Evolutionary conservation across 2,797 vertebrate genomes (phyloP), one percentile per base, ranked within the genome.

Genomic region (Parauchenoglanis ngamensis): DNA sequence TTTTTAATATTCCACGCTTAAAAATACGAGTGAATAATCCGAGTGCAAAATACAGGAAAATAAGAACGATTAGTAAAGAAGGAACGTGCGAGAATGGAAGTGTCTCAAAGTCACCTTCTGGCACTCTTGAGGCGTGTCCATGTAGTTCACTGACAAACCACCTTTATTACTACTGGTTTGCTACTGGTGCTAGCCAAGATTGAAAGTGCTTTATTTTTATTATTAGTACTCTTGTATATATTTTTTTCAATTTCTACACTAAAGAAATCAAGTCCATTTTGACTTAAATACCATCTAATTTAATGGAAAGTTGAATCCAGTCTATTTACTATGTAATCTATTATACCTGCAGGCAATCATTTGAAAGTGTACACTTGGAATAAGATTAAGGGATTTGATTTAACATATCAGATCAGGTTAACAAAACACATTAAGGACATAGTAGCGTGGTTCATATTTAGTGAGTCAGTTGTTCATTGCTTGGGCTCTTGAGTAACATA

Each of bases 71-170:
- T 67, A 35, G 10, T 31, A 49, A 59, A 31, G 40, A n/a, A 44
- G 7, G 23, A 13, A 56, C 35, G 73, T 59, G 70, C 70, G 52
- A 72, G 49, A 78, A 44, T 59, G 49, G 86, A 80, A 78, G 92
- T 21, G 75, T 57, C 90, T 94, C 94, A 95, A 95, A 94, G 95
- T 96, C 94, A 96, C 94, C 95, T 96, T 96, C 94, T 93, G 87
- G 80, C 68, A 76, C 83, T 86, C 80, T 82, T 46, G 23, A 35
- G 89, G 85, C 57, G 89, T 93, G 90, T 90, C 68, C 72, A n/a
- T 65, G 83, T 23, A 85, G 83, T 85, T 0, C 17, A 87, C 10
- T 79, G 67, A 59, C 25, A 87, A 78, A 68, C 21, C 2, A 35
- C 40, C 3, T 77, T 78, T 84, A 25, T 85, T 82, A 70, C 54